phyloP scores from a whole-genome alignment of 2,888 invertebrate genomes.

The Tetramorium bicarinatum region DNA sequence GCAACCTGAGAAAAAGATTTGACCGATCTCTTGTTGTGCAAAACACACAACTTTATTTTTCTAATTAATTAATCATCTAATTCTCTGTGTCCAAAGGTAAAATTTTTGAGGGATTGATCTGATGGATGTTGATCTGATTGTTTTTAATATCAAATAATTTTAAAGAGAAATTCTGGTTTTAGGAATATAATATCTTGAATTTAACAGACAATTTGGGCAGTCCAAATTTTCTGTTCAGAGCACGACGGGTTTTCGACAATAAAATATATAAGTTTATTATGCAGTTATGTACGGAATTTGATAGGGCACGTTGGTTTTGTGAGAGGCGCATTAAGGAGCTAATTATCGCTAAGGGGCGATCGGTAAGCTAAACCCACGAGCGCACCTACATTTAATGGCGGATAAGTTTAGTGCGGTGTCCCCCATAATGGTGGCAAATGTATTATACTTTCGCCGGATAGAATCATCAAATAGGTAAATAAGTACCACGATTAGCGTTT shows the following conservation, averaged over 20 bases:
- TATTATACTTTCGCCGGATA: constrained; percentile 75
- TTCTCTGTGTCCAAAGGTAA: neutral
- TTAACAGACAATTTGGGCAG: neutral
- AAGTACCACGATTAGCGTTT: constrained; percentile 75
- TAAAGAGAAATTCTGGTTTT: neutral
- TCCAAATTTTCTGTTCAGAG: neutral
- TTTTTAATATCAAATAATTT: neutral
- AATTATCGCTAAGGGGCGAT: constrained; percentile 48
- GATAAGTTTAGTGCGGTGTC: constrained; percentile 72
- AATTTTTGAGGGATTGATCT: neutral
- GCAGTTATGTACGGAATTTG: constrained; percentile 9
- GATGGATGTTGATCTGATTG: neutral
- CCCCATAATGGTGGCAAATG: constrained; percentile 65
- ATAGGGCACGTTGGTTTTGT: constrained; percentile 27
- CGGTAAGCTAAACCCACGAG: constrained; percentile 12
- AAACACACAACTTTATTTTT: neutral
- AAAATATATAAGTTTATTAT: constrained; percentile 21
- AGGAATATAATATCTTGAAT: neutral
- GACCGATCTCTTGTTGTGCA: neutral
- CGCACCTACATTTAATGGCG: constrained; percentile 53
- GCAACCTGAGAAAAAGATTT: neutral
- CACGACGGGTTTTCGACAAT: neutral
- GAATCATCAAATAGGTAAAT: constrained; percentile 80
- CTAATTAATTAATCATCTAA: neutral
- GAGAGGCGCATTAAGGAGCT: constrained; percentile 45